Evolutionary conservation across 2,888 invertebrate genomes (phyloP).

Genomic region (Dioctria linearis): DNA sequence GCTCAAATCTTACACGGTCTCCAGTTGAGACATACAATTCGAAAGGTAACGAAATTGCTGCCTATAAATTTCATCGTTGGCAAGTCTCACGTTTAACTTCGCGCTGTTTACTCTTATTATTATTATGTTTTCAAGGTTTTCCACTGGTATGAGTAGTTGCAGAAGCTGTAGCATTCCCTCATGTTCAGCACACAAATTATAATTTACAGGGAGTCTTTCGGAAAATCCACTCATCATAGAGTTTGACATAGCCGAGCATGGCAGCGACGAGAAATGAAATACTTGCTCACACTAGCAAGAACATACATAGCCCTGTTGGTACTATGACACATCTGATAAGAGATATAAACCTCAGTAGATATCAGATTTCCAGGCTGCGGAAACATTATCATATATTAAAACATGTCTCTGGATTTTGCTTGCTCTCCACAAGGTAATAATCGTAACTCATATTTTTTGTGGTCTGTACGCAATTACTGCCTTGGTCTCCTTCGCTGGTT

Average conservation of each 20-base stretch:
- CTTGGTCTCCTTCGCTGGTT: neutral
- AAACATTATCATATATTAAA: constrained; percentile 71
- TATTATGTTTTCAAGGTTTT: constrained; percentile 22
- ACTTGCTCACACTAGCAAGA: constrained; percentile 19
- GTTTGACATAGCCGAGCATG: constrained; percentile 27
- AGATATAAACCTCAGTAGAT: constrained; percentile 57
- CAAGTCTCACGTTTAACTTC: constrained; percentile 54
- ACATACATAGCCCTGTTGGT: constrained; percentile 8
- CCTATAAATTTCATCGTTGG: constrained; percentile 54
- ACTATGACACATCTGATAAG: constrained; percentile 48
- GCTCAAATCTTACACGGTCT: constrained; percentile 36
- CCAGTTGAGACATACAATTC: constrained; percentile 31
- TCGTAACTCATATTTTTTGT: constrained; percentile 70
- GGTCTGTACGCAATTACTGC: constrained; percentile 52
- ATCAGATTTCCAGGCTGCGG: constrained; percentile 70
- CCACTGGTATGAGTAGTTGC: constrained; percentile 5
- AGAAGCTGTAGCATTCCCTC: constrained; percentile 45
- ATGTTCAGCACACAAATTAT: constrained; percentile 34
- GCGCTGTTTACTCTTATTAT: constrained; percentile 44
- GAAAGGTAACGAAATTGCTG: constrained; percentile 49
- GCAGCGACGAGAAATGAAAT: constrained; percentile 34
- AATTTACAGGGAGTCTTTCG: constrained; percentile 29
- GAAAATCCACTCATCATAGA: constrained; percentile 47
- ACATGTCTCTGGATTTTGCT: constrained; percentile 71
- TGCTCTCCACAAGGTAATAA: constrained; percentile 71